Evolutionary conservation across 2,888 invertebrate species (phyloP).

Genomic region (Hypselothyrea guttata): DNA sequence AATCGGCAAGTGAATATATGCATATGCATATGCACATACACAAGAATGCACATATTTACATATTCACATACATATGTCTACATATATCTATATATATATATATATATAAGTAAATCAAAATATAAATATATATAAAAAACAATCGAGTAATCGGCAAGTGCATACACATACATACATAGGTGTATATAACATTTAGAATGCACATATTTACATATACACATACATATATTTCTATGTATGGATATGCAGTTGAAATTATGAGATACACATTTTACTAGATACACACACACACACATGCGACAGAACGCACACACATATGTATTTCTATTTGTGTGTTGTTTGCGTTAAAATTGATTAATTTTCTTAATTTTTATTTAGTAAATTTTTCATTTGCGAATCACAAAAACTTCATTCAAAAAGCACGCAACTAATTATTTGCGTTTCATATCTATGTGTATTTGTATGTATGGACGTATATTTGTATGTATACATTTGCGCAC

Average conservation of each 20-base stretch:
- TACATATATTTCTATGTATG: neutral
- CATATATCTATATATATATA: too few relatives aligned
- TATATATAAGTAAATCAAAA: neutral
- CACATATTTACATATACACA: neutral
- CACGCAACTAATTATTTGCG: too few relatives aligned
- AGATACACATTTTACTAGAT: slow-evolving; percentile 49
- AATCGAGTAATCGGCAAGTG: too few relatives aligned
- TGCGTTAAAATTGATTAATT: too few relatives aligned
- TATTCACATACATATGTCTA: neutral
- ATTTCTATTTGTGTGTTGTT: neutral
- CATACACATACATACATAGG: neutral
- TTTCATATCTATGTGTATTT: too few relatives aligned
- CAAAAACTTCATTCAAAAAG: too few relatives aligned
- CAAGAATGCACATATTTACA: neutral
- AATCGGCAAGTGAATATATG: neutral
- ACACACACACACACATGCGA: slow-evolving; percentile 14
- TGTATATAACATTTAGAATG: neutral
- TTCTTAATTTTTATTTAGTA: too few relatives aligned
- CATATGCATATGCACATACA: neutral
- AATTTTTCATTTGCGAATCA: neutral
- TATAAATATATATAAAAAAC: neutral
- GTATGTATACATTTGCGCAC: too few relatives aligned
- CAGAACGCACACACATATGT: slow-evolving; percentile 1
- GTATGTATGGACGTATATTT: too few relatives aligned
- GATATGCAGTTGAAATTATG: slow-evolving; percentile 15